Conservation (phyloP, 64 coral and sea anemone genomes). For the Cladopsammia gracilis region DNA sequence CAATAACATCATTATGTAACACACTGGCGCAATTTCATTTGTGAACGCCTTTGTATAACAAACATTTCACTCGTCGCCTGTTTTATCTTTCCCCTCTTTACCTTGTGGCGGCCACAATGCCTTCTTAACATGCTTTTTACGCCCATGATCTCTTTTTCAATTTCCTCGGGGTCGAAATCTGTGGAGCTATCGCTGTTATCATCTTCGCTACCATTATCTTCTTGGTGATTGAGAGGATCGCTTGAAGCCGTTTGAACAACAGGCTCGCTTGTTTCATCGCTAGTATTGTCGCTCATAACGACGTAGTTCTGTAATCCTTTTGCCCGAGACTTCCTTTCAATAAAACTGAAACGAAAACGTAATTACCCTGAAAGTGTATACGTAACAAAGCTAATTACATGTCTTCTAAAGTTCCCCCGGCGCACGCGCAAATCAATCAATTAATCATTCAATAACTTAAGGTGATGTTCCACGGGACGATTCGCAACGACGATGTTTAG, state of each 20-base stretch:
- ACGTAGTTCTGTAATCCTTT: background rate
- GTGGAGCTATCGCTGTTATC: slow-evolving; percentile 21
- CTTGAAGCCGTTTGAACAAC: background rate
- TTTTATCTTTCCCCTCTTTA: background rate
- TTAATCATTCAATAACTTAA: too few species aligned
- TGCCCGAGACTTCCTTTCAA: too few species aligned
- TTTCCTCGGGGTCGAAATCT: slow-evolving; percentile 69
- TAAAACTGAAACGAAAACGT: background rate
- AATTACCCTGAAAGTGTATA: too few species aligned
- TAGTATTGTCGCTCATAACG: background rate
- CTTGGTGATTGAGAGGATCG: background rate
- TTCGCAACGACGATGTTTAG: too few species aligned
- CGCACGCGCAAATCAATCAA: too few species aligned
- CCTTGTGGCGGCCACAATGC: slow-evolving; percentile 56
- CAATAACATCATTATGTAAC: too few species aligned
- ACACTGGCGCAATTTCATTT: too few species aligned
- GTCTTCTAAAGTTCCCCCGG: too few species aligned
- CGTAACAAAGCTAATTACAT: too few species aligned
- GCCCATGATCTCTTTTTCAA: slow-evolving; percentile 45
- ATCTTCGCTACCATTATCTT: background rate
- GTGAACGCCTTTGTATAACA: too few species aligned
- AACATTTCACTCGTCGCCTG: too few species aligned
- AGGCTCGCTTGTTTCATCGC: background rate
- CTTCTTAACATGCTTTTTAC: slow-evolving; percentile 50
- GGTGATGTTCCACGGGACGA: too few species aligned